These are phyloP conservation scores for Galaxea fascicularis DNA, from an alignment of 92 coral and sea anemone genomes.

Conservation along the genomic window DNA sequence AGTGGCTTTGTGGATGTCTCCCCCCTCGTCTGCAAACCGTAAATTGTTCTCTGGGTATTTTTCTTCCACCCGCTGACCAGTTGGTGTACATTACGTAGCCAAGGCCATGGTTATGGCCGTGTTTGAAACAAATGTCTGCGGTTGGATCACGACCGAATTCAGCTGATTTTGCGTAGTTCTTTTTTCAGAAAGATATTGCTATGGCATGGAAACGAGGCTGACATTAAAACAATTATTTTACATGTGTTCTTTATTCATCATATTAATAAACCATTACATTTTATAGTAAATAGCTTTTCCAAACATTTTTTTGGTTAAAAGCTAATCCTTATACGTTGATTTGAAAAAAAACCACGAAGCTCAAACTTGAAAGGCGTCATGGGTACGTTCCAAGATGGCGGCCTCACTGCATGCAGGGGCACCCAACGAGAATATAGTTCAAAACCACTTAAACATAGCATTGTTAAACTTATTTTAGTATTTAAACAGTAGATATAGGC, in stretches of 20 bases:
- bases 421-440: too few species aligned
- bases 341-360: background rate
- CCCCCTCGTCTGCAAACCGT: too few species aligned
- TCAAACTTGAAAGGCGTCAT: background rate
- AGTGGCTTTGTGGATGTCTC: too few species aligned
- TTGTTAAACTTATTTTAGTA: too few species aligned
- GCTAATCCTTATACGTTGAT: background rate
- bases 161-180: constrained; percentile 2
- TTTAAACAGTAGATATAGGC: too few species aligned
- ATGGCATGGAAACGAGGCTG: constrained; percentile 36
- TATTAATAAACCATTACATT: background rate
- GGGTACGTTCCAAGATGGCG: background rate
- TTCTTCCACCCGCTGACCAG: too few species aligned
- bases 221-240: constrained; percentile 29
- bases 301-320: background rate
- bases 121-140: too few species aligned
- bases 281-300: background rate
- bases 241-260: constrained; percentile 20
- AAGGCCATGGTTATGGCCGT: too few species aligned
- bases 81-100: too few species aligned
- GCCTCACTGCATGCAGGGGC: background rate
- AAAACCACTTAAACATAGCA: too few species aligned
- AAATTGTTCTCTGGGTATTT: too few species aligned
- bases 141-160: too few species aligned
- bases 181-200: constrained; percentile 7